Evolutionary conservation across 2,797 vertebrate species (phyloP).

Genomic region (Melanogrammus aeglefinus): DNA sequence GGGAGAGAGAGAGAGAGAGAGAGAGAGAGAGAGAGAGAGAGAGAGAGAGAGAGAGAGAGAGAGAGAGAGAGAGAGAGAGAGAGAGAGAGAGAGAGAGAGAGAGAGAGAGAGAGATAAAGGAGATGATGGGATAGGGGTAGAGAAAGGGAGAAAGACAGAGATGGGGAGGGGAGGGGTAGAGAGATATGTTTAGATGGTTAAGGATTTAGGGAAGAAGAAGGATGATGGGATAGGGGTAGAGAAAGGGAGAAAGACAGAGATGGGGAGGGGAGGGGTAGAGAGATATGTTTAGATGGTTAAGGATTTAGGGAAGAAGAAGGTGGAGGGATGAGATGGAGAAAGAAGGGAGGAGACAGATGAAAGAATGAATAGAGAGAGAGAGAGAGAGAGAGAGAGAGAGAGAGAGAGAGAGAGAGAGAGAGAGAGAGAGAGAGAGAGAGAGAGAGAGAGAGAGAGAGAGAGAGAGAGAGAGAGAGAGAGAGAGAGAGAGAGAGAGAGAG

Average conservation of each 20-base stretch:
- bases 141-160: too few species aligned
- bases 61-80: background rate
- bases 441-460: too few species aligned
- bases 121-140: too few species aligned
- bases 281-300: background rate
- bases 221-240: background rate
- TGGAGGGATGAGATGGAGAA: too few species aligned
- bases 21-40: background rate
- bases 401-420: conserved; percentile 4
- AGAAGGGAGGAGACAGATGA: too few species aligned
- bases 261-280: background rate
- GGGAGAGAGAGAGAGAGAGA: background rate
- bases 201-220: background rate
- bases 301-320: background rate
- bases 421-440: background rate
- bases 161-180: background rate
- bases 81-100: background rate
- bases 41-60: background rate
- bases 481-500: background rate
- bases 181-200: background rate
- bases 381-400: background rate
- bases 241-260: background rate
- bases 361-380: too few species aligned
- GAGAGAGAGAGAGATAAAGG: background rate
- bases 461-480: background rate